Evolutionary conservation across 1,140 invertebrate species (phyloP).

Genomic region (Orius insidiosus): DNA sequence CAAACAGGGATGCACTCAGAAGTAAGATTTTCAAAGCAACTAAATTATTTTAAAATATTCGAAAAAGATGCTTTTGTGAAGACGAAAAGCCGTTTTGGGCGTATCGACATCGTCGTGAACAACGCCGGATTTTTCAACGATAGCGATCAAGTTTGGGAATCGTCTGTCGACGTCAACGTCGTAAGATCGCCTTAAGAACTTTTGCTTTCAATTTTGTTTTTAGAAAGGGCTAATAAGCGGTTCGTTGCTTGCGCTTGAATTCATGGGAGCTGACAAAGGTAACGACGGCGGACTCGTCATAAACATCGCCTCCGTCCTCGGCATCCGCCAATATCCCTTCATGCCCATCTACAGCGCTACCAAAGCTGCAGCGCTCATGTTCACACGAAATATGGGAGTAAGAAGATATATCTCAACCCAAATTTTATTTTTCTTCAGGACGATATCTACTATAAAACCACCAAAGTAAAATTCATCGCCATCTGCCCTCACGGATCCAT

Average conservation of each 20-base stretch:
- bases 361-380: slow-evolving; percentile 30
- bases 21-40: slow-evolving; percentile 12
- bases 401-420: neutral
- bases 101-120: slow-evolving; percentile 41
- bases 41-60: neutral
- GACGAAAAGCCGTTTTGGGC: slow-evolving; percentile 26
- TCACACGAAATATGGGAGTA: slow-evolving; percentile 26
- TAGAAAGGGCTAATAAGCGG: slow-evolving; percentile 19
- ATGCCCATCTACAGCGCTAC: slow-evolving; percentile 29
- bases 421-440: too few species aligned
- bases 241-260: slow-evolving; percentile 25
- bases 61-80: slow-evolving; percentile 24
- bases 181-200: slow-evolving; percentile 21
- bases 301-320: slow-evolving; percentile 25
- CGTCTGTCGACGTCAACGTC: slow-evolving; percentile 29
- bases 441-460: slow-evolving; percentile 8
- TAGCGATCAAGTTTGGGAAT: slow-evolving; percentile 23
- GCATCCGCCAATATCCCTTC: slow-evolving; percentile 20
- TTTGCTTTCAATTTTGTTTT: neutral
- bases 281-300: slow-evolving; percentile 25
- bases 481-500: slow-evolving; percentile 12
- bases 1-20: slow-evolving; percentile 6
- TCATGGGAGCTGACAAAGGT: slow-evolving; percentile 26
- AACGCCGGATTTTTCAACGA: slow-evolving; percentile 39
- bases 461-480: slow-evolving; percentile 8